phyloP scores from a whole-genome alignment of 2,113 vertebrate species.

The Bettongia penicillata region DNA sequence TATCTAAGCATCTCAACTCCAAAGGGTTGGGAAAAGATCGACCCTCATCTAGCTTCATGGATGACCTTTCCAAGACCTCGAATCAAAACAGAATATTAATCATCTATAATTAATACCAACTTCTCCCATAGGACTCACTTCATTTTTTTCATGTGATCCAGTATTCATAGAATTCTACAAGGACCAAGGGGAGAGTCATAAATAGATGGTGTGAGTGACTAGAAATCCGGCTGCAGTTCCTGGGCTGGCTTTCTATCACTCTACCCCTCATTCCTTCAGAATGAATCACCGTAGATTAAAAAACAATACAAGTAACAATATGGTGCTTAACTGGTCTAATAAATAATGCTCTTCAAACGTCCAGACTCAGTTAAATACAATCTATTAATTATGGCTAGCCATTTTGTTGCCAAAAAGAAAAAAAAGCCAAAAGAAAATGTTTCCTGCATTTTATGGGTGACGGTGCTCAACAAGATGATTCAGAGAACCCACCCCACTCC shows the following conservation, averaged over 20 bases:
- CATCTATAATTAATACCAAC: background rate
- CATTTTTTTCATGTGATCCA: background rate
- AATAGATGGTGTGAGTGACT: background rate
- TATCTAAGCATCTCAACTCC: constrained; percentile 15
- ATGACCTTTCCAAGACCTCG: background rate
- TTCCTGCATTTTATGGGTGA: background rate
- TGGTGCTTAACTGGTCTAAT: constrained; percentile 14
- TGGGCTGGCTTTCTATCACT: constrained; percentile 21
- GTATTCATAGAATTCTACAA: background rate
- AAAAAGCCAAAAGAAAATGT: constrained; percentile 3
- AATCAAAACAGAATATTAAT: background rate
- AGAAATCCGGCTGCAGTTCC: background rate
- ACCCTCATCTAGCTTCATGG: background rate
- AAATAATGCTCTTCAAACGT: constrained; percentile 23
- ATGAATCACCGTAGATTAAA: constrained; percentile 19
- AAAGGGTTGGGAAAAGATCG: background rate
- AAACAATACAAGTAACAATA: background rate
- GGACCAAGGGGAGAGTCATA: background rate
- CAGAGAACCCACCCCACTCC: background rate
- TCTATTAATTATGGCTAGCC: constrained; percentile 26
- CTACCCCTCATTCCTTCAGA: background rate
- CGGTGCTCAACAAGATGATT: background rate
- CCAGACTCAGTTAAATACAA: constrained; percentile 19
- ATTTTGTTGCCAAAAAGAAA: constrained; percentile 42
- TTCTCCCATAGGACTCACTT: background rate